Base-by-base conservation (phyloP, 2,113 vertebrate genomes). In the Bubo blakistoni region DNA sequence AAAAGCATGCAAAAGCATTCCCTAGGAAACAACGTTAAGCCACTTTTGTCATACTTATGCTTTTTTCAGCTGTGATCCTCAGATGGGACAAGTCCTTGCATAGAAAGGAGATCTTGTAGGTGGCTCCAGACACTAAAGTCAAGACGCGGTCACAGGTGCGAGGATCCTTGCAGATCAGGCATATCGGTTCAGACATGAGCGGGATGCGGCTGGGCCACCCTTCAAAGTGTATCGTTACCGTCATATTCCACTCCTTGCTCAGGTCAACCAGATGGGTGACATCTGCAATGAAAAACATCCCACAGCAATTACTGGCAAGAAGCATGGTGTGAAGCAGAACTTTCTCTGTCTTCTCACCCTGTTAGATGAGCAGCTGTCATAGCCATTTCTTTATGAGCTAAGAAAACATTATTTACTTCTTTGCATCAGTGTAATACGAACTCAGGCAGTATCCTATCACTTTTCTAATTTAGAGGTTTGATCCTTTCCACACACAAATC, bases 51-150 rank as follows among this genome's bases (percentile, higher is more conserved):
- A 10, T 98, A 99, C 99, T 98, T 97, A 99, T 97, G 82, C 92
- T 95, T 96, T 98, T 95, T 78, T 98, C 98, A 8, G 97, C 98
- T 1, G 98, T 98, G 82, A 99, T 89, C 65, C 97, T 97, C 44
- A 99, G 79, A 9, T 96, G 98, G 4, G 98, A 98, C 46, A 98
- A 93, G 30, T 98, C 95, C 54, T 98, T 98, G 92, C 99, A 99
- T 5, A 99, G 98, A 94, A 99, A 99, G 58, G 98, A 98, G 58
- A 99, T 95, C 26, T 22, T 95, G 94, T 98, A 96, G 36, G 80
- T 91, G 5, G 92, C 82, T 9, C 98, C 99, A 2, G 98, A 92
- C 2, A 55, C 76, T 58, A 99, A 92, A 4, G 95, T 98, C 74
- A 99, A 77, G 62, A 95, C 97, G 8, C 98, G 52, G 78, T 97